Evolutionary conservation across 2,113 vertebrate species (phyloP).

Genomic region (Epinephelus fuscoguttatus): DNA sequence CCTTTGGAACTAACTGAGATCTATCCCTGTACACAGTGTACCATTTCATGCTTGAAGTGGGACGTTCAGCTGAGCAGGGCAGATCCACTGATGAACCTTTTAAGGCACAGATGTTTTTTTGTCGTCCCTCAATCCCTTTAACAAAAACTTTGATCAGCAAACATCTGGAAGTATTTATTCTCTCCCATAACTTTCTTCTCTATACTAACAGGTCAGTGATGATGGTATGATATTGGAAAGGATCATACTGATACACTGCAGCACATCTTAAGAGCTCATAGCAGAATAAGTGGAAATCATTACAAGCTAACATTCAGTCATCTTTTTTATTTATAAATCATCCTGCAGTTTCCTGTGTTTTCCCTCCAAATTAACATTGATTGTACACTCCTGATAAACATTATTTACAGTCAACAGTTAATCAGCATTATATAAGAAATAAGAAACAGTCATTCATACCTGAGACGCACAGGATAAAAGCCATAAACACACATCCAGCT

Average conservation of each 20-base stretch:
- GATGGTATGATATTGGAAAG: not conserved
- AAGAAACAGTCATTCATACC: slow-evolving; percentile 1
- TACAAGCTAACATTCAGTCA: too few relatives aligned
- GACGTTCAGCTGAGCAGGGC: not conserved
- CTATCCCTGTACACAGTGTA: not conserved
- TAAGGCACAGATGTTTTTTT: not conserved
- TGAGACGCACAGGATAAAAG: slow-evolving; percentile 24
- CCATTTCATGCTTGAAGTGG: not conserved
- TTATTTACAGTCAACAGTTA: not conserved
- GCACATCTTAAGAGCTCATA: not conserved
- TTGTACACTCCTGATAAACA: too few relatives aligned
- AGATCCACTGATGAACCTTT: not conserved
- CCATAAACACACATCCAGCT: slow-evolving; percentile 8
- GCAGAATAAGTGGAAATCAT: not conserved
- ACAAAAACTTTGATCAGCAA: not conserved
- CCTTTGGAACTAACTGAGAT: fast-evolving
- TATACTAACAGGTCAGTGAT: not conserved
- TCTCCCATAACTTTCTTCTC: not conserved
- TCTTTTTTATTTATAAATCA: too few relatives aligned
- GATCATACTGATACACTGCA: not conserved
- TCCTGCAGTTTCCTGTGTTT: too few relatives aligned
- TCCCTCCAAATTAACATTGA: too few relatives aligned
- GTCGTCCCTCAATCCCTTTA: not conserved
- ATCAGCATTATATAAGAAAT: not conserved
- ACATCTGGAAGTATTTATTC: not conserved